Base-by-base conservation (phyloP, 2,797 vertebrate species). In the Schizopygopsis malacanthus region DNA sequence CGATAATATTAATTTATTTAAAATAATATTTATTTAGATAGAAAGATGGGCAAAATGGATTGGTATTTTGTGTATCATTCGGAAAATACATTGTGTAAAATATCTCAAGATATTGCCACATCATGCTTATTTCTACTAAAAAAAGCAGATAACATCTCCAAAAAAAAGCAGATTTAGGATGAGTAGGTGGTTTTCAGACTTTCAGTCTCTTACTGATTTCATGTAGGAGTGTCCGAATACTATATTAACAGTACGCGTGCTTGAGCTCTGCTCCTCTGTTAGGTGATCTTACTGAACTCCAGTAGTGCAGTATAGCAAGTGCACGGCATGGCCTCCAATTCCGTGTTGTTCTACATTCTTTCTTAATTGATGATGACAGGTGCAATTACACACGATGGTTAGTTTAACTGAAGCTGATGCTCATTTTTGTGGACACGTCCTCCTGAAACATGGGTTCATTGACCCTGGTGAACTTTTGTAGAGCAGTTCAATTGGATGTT, bases 351-450 rank as follows among this genome's bases (percentile, higher is more conserved):
- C 81, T 71, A 20, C 88, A 88, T 86, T 90, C 82, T 81, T 87
- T 59, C 65, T 89, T 88, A 87, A 90, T 89, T 86, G 69, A 59
- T 72, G 79, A 83, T 80, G 85, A 86, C 75, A 81, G 82, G 69
- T 75, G 83, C 79, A 87, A 84, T 88, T 85, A 88, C 59, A 80
- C 76, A 56, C 61, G 83, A 86, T 75, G 67, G 71, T 75, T 63
- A 67, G 83, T 86, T 79, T 90, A 88, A 89, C 75, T 70, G 75
- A 81, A 82, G 33, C 33, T 33, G 33, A 33, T 33, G 33, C 33
- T 33, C 33, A 33, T 69, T 85, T 82, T 75, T 83, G 72, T 85
- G 84, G 85, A 88, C 86, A 87, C 72, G 81, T 88, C 70, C 54
- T 85, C 56, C 73, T 78, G 50, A 91, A 86, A 82, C 78, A 76